These are phyloP conservation scores for Campylomormyrus numenius DNA, from an alignment of 2,113 vertebrate genomes.

Conservation along the genomic window DNA sequence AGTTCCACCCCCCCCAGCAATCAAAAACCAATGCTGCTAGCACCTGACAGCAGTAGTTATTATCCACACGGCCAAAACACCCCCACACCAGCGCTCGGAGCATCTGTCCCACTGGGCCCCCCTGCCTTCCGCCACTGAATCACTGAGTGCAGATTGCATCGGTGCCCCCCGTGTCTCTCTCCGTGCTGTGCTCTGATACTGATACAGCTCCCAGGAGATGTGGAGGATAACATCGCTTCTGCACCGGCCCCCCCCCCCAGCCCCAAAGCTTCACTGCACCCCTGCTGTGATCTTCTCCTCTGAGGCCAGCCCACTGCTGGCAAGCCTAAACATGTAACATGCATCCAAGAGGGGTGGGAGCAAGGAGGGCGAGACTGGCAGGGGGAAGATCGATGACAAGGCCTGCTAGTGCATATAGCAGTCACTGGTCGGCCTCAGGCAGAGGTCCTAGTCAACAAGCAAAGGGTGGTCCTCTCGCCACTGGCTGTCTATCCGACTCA, in stretches of 20 bases:
- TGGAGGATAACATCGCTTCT: constrained; percentile 25
- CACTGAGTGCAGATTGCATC: constrained; percentile 36
- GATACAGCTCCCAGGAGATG: constrained; percentile 45
- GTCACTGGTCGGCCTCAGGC: background rate
- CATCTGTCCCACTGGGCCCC: constrained; percentile 26
- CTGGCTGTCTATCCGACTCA: background rate
- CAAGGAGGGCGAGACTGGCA: background rate
- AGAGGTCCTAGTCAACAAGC: background rate
- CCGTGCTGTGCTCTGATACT: constrained; percentile 28
- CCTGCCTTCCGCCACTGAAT: background rate
- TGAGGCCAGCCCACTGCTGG: background rate
- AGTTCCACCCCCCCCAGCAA: background rate
- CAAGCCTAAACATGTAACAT: background rate
- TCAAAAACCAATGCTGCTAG: background rate
- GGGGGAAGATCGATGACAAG: background rate
- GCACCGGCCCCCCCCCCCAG: background rate
- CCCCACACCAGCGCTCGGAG: constrained; percentile 17
- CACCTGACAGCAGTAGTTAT: constrained; percentile 1
- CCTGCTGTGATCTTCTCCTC: background rate
- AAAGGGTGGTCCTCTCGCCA: background rate
- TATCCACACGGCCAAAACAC: constrained; percentile 13
- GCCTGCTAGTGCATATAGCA: background rate
- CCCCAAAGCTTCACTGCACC: background rate
- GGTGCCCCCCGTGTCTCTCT: constrained; percentile 36
- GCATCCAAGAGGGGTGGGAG: background rate